A percentile compares a stretch with the other conserved stretches of the same genome.
Evolutionary conservation across 2,888 invertebrate species (phyloP).

Genomic region (Drosophila pegasa): DNA sequence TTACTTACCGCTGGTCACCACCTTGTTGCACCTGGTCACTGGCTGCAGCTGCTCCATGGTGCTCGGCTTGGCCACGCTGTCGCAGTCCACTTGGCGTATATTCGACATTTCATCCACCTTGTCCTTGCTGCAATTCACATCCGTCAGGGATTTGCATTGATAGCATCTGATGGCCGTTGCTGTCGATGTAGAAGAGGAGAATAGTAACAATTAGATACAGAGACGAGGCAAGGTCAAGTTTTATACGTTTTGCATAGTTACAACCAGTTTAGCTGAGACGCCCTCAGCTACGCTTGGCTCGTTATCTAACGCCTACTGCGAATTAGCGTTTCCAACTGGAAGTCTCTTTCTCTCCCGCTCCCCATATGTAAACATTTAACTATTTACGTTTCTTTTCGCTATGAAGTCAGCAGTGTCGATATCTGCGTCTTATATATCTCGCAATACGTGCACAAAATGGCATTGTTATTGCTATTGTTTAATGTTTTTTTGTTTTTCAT

Average conservation of each 20-base stretch:
- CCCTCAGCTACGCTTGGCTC: constrained; percentile 16
- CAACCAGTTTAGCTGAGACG: constrained; percentile 61
- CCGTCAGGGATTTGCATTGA: constrained; percentile 82
- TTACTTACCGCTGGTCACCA: constrained; percentile 81
- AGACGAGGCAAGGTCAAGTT: constrained; percentile 21
- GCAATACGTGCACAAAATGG: constrained; percentile 34
- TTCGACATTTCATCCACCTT: constrained; percentile 69
- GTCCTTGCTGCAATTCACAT: constrained; percentile 79
- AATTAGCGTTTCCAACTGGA: constrained; percentile 9
- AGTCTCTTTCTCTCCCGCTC: constrained; percentile 1
- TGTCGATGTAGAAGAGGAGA: constrained; percentile 42
- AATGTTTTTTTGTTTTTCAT: constrained; percentile 12
- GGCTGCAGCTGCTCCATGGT: constrained; percentile 76
- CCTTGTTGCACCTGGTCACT: constrained; percentile 83
- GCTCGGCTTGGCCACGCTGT: constrained; percentile 62
- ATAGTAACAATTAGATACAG: neutral
- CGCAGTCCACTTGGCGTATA: constrained; percentile 80
- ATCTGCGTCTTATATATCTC: constrained; percentile 23
- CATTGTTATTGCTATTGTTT: constrained; percentile 9
- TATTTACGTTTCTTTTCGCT: constrained; percentile 26
- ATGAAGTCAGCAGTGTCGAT: constrained; percentile 62
- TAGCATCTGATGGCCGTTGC: constrained; percentile 83
- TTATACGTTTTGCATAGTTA: constrained; percentile 29
- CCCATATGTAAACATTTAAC: neutral
- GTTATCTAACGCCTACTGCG: constrained; percentile 62